Base-by-base conservation (phyloP, 2,113 vertebrate species). In the Hypanus sabinus region DNA sequence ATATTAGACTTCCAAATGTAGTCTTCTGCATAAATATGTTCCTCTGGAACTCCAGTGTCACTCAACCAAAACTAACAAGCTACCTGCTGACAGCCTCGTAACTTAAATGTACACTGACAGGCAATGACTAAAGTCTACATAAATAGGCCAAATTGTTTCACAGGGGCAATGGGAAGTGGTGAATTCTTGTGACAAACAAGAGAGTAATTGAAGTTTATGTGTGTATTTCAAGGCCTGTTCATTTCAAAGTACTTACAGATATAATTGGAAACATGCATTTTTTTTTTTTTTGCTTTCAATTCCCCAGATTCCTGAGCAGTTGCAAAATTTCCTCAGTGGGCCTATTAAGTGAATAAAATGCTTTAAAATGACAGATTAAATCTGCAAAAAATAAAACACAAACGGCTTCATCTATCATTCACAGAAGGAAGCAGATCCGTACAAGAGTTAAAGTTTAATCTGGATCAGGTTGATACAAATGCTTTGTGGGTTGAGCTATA, bases 331-430 rank as follows among this genome's bases (percentile, higher is more conserved):
- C 70, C 68, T 93, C 91, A 73, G 14, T 46, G 38, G 91, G 11
- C 91, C 91, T 75, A 55, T 93, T 93, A 93, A 73, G 68, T 93
- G 68, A 93, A 93, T 93, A 93, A 93, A 93, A 70, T 93, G 27
- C 70, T 36, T 73, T 73, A 73, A 93, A 68, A 93, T 55, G 36
- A 93, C 65, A 93, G 91, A 93, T 93, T 73, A 93, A 93, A 93
- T 73, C 68, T 93, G 68, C 22, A 93, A 92, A 33, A 93, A 73
- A 93, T 93, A 73, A 93, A 93, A 68, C 70, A 93, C 33, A 73
- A 93, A 73, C 91, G 36, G 30, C 73, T 75, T 55, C 91, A 93
- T 38, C 71, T 93, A 75, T 93, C 68, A 93, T 93, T 93, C 91
- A 93, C 68, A 27, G 38, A 93, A 70, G 68, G 73, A 73, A 92